Conservation (phyloP, 2,113 vertebrate genomes). For the Nibea coibor region DNA sequence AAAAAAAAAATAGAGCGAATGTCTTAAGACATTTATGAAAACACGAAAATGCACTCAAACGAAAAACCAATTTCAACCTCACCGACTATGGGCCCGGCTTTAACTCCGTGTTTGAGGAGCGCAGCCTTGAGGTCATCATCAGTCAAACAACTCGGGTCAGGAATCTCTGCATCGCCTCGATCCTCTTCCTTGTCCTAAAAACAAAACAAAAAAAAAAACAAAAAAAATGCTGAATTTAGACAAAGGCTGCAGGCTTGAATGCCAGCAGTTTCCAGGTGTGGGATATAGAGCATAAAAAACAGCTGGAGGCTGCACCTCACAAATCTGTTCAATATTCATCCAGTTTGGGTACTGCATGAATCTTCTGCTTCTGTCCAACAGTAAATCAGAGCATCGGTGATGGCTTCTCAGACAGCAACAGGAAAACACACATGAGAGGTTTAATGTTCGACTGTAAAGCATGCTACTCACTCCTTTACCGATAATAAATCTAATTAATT, state of each 20-base stretch:
- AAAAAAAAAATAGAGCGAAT: too few relatives aligned
- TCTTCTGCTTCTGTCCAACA: not conserved
- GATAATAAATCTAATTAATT: not conserved
- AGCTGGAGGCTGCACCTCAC: not conserved
- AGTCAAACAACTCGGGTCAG: slow-evolving; percentile 78
- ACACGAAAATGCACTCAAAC: not conserved
- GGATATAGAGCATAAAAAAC: slow-evolving; percentile 2
- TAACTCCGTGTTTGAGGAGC: slow-evolving; percentile 81
- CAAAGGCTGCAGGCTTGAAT: not conserved
- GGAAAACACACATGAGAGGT: not conserved
- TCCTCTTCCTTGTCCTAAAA: slow-evolving; percentile 12
- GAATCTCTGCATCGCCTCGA: slow-evolving; percentile 46
- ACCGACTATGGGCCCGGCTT: slow-evolving; percentile 89
- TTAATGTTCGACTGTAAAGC: not conserved
- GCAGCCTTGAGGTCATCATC: slow-evolving; percentile 81
- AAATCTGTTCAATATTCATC: not conserved
- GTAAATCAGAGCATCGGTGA: not conserved
- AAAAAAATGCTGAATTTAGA: not conserved
- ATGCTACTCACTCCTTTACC: not conserved
- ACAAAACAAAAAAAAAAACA: not conserved
- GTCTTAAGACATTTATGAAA: not conserved
- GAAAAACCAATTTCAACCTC: slow-evolving; percentile 30
- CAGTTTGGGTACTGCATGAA: not conserved
- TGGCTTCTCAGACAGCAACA: not conserved
- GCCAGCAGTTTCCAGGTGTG: slow-evolving; percentile 1